A percentile compares a stretch with the other conserved stretches of the same genome.
These are phyloP conservation scores for Zoanthus solanderi DNA, from an alignment of 92 coral and sea anemone species.

Conservation along the genomic window DNA sequence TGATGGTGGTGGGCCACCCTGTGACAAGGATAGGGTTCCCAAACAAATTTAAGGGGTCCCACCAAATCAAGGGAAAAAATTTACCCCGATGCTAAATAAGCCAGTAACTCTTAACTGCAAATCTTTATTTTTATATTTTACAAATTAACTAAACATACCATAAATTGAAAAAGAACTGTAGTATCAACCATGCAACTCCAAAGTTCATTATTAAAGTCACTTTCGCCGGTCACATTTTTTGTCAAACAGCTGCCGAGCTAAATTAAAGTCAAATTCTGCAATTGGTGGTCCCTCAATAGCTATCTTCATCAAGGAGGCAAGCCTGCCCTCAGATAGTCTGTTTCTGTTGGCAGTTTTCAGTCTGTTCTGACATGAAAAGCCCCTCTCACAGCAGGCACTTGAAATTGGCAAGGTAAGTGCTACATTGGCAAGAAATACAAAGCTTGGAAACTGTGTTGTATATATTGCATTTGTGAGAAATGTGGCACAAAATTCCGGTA, in stretches of 20 bases:
- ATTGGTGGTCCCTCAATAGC: slow-evolving; percentile 44
- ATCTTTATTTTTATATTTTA: slow-evolving; percentile 14
- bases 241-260: slow-evolving; percentile 29
- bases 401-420: slow-evolving; percentile 37
- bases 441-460: slow-evolving; percentile 32
- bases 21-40: background rate
- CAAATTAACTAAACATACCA: slow-evolving; percentile 8
- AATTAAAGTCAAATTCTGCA: slow-evolving; percentile 28
- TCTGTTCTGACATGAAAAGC: slow-evolving; percentile 20
- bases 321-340: slow-evolving; percentile 45
- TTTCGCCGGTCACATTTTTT: slow-evolving; percentile 30
- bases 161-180: slow-evolving; percentile 4
- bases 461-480: slow-evolving; percentile 29
- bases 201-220: slow-evolving; percentile 23
- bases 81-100: background rate
- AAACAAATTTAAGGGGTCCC: slow-evolving; percentile 30
- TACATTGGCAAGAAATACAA: slow-evolving; percentile 32
- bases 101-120: slow-evolving; percentile 15
- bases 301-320: slow-evolving; percentile 26
- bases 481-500: slow-evolving; percentile 24
- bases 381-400: slow-evolving; percentile 40
- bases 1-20: too few relatives aligned
- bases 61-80: background rate
- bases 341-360: slow-evolving; percentile 28
- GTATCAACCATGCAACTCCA: slow-evolving; percentile 29